Base-by-base conservation (phyloP, 2,888 invertebrate species). In the Platerodrilus igneus region DNA sequence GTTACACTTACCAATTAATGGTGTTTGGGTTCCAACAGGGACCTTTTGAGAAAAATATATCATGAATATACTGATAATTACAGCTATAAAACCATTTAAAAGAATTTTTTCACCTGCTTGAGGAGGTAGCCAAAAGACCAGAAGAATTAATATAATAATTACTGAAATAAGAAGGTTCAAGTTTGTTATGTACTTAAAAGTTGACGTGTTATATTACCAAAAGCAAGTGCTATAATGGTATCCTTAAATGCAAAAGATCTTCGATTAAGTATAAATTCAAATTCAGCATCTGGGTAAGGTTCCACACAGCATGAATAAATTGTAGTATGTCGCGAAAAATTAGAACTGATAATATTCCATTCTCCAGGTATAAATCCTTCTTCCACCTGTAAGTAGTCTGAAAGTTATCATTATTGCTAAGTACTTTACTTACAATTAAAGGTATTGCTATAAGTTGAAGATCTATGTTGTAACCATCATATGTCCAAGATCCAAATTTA, bases 401-500 rank as follows among this genome's bases (percentile, higher is more conserved):
- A n/a, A n/a, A 13, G 14, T 5, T 7, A 31, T 2, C 1, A 31
- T 8, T 13, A 31, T 21, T 4, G 31, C 17, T 26, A n/a, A n/a
- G n/a, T n/a, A n/a, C n/a, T n/a, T n/a, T n/a, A n/a, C 26, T 26
- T 26, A 28, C 28, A n/a, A n/a, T 8, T 4, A 14, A 4, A 2
- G n/a, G 15, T 14, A 2, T 3, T 3, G 15, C n/a, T n/a, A n/a
- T 13, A 1, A 20, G 2, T 10, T 54, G 56, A 7, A 77, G 51
- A 46, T 76, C 71, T 5, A 83, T 66, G 50, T 80, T 75, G 14
- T 79, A 73, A 1, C 75, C 74, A 32, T 72, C 71, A 57, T 81
- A 76, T 0, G 79, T 77, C 78, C 87, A 82, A 0, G 87, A 86
- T 1, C 85, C 86, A 41, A 89, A 76, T 55, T 75, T 75, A 41